These are phyloP conservation scores for Polyommatus iphigenia DNA, from an alignment of 2,888 invertebrate species.

Conservation along the genomic window DNA sequence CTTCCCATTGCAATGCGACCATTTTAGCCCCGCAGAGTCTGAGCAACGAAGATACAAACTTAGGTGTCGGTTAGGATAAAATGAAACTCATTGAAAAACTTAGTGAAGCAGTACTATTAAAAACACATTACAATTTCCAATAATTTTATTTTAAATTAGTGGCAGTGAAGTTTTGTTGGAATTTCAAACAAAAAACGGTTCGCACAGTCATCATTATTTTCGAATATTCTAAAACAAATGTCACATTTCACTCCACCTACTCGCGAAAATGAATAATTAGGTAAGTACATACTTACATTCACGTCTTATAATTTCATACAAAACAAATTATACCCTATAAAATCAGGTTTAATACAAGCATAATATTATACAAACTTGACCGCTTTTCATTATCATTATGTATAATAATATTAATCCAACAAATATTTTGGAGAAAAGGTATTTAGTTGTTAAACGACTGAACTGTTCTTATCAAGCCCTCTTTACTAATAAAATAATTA, in stretches of 20 bases:
- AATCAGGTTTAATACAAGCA: constrained; percentile 11
- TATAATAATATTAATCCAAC: not conserved
- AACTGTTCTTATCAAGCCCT: not conserved
- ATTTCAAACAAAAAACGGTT: constrained; percentile 64
- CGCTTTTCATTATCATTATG: constrained; percentile 5
- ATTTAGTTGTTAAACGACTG: not conserved
- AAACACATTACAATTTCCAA: constrained; percentile 57
- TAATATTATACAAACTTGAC: constrained; percentile 7
- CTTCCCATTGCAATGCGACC: too few relatives aligned
- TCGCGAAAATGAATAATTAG: constrained; percentile 12
- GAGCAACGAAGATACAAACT: not conserved
- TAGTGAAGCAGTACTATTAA: not conserved
- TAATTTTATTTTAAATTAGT: constrained; percentile 80
- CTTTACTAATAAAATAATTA: not conserved
- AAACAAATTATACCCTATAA: constrained; percentile 21
- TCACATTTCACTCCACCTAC: constrained; percentile 31
- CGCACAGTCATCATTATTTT: constrained; percentile 52
- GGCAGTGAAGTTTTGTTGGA: constrained; percentile 78
- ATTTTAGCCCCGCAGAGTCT: too few relatives aligned
- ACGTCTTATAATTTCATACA: constrained; percentile 14
- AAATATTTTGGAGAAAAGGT: constrained; percentile 2
- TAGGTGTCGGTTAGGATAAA: not conserved
- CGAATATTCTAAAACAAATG: constrained; percentile 35
- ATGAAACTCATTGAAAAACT: not conserved
- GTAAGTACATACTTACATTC: not conserved